phyloP scores from a whole-genome alignment of 2,888 invertebrate genomes.

The Scaptomyza cyrtandrae region DNA sequence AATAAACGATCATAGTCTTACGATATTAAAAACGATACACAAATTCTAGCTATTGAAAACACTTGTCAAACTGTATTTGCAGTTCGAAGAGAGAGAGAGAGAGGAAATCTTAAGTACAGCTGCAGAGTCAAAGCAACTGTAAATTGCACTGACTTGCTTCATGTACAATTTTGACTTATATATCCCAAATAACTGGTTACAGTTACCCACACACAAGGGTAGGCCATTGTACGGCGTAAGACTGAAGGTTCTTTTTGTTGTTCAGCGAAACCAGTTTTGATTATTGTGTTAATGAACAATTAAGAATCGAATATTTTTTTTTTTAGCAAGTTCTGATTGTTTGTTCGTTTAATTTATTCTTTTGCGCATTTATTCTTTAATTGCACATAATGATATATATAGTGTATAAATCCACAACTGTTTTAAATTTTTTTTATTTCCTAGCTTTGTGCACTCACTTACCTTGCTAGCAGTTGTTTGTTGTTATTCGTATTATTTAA shows the following conservation, averaged over 20 bases:
- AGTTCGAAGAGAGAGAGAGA: background rate
- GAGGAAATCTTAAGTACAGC: constrained; percentile 1
- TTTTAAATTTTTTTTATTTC: constrained; percentile 8
- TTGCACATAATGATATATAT: background rate
- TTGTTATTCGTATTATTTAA: constrained; percentile 40
- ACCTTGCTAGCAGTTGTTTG: constrained; percentile 64
- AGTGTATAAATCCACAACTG: background rate
- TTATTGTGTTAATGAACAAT: constrained; percentile 27
- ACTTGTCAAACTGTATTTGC: constrained; percentile 4
- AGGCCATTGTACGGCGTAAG: constrained; percentile 24
- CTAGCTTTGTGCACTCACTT: constrained; percentile 43
- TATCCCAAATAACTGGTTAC: constrained; percentile 59
- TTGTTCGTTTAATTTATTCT: constrained; percentile 1
- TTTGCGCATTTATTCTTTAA: constrained; percentile 31
- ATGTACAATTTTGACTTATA: background rate
- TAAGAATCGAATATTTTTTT: constrained; percentile 11
- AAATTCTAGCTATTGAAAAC: constrained; percentile 29
- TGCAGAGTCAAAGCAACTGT: constrained; percentile 18
- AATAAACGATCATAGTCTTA: constrained; percentile 13
- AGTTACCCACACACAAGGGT: constrained; percentile 55
- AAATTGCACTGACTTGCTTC: constrained; percentile 23
- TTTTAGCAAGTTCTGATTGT: constrained; percentile 19
- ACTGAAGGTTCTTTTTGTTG: constrained; percentile 18
- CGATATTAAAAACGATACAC: constrained; percentile 23
- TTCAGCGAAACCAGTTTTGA: constrained; percentile 44